Percentiles rank a stretch among this genome's conserved stretches.
Conservation (phyloP, 2,113 vertebrate genomes). For the Dicrurus megarhynchus region DNA sequence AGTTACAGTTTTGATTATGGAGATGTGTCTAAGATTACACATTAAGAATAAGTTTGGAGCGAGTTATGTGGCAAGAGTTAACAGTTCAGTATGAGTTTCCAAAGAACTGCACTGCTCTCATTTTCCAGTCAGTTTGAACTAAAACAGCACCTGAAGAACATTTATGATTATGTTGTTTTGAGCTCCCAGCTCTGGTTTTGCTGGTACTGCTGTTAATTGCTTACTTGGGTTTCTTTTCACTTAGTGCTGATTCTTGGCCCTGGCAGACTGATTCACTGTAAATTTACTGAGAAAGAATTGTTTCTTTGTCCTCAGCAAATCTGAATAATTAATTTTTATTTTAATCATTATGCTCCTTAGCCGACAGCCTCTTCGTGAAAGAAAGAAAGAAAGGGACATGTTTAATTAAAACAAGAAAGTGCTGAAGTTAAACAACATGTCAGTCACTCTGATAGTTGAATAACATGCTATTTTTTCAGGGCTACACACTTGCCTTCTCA, state of each 20-base stretch:
- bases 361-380: neutral
- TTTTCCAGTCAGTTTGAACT: neutral
- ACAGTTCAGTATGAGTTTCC: neutral
- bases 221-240: neutral
- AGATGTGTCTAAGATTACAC: neutral
- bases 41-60: neutral
- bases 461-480: neutral
- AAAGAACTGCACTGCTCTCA: neutral
- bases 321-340: conserved; percentile 43
- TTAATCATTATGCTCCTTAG: neutral
- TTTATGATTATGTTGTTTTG: neutral
- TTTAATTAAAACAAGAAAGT: conserved; percentile 60
- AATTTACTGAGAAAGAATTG: neutral
- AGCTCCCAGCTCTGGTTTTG: neutral
- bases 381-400: conserved; percentile 6
- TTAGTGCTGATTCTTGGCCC: neutral
- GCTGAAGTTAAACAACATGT: conserved; percentile 31
- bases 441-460: neutral
- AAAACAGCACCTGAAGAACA: neutral
- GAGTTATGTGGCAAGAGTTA: neutral
- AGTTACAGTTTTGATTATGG: neutral
- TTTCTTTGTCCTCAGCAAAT: conserved; percentile 25
- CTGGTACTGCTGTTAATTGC: neutral
- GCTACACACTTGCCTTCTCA: neutral
- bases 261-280: neutral